Base-by-base conservation (phyloP, 2,888 invertebrate genomes). In the Phengaris alcon region DNA sequence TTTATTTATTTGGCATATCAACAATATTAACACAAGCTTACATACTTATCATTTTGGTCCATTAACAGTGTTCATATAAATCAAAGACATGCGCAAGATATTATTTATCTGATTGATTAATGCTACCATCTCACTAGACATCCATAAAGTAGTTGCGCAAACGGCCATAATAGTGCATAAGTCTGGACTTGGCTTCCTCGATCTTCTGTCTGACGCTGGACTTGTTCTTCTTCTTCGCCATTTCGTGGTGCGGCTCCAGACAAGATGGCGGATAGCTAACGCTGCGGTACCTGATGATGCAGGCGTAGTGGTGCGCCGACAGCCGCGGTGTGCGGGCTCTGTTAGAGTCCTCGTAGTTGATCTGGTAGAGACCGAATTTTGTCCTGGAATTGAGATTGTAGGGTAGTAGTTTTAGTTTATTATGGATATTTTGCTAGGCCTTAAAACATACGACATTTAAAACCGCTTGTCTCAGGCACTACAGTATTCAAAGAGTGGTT, bases 351-450 rank as follows among this genome's bases (percentile, higher is more conserved):
- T 84, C 87, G 81, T 95, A 96, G 84, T 96, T 94, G 12, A 96
- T 95, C 77, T 94, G 90, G 79, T 95, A 95, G 0, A 96, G 83
- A 0, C 96, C 96, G 82, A 95, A 96, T 79, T 93, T 94, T 68
- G 89, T 87, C 2, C 94, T 94, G 86, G 76, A 35, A 35, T 35
- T 35, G 35, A 22, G 22, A 35, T 35, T 35, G 35, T 35, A 35
- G 35, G 35, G 2, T 35, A 35, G 35, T 35, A 3, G 4, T 35
- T 35, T 35, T 35, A 35, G 35, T 35, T 22, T 3, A 35, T 35
- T 2, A 35, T 35, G 35, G 4, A 35, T 2, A 3, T 35, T 4
- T 35, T 35, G 3, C 4, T 35, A 35, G 4, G 35, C 35, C 4
- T 35, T 35, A 3, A 35, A 35, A 4, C 35, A 35, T 35, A 35